Evolutionary conservation across 2,888 invertebrate species (phyloP), one percentile per base, ranked within the genome.

Genomic region (Drosophila anceps): DNA sequence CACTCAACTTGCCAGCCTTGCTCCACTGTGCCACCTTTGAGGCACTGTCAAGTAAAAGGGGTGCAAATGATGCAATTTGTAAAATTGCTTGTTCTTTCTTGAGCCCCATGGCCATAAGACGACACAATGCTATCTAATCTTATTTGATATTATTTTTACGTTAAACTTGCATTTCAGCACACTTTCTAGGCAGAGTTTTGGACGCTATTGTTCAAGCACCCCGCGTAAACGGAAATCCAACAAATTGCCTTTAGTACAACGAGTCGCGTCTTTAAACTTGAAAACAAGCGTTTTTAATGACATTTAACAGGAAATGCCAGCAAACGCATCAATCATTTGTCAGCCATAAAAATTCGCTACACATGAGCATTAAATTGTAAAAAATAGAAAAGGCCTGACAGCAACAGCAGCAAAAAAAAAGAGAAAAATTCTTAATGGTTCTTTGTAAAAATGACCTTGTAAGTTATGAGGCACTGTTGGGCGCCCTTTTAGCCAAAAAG

Each of bases 321-420:
- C 79, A 82, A 73, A 69, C 75, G 69, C 86, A 91, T 92, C 88
- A 88, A 91, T 91, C 91, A 91, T 89, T 84, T 85, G 84, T 81
- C 85, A 82, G 81, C 84, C 83, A 90, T 87, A 88, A 91, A 91
- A 88, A 88, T 92, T 91, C 87, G 91, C 82, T 79, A 91, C 87
- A 84, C 87, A 84, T 68, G 86, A 79, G 79, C 73, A 88, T 88
- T 82, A 84, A 81, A 82, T 81, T 78, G 80, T 39, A 76, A 66
- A 59, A 63, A 69, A 60, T 61, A 54, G 55, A 57, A 69, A 29
- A 61, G 20, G 37, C 33, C 27, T 65, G 44, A 24, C 18, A 44
- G 18, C 61, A 61, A 4, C 12, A 9, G 20, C 57, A 57, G 66
- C 76, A 71, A 74, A 44, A n/a, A 15, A 8, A 41, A 43, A 59